phyloP scores from a whole-genome alignment of 92 coral and sea anemone species.

The Chrysogorgia sp. region DNA sequence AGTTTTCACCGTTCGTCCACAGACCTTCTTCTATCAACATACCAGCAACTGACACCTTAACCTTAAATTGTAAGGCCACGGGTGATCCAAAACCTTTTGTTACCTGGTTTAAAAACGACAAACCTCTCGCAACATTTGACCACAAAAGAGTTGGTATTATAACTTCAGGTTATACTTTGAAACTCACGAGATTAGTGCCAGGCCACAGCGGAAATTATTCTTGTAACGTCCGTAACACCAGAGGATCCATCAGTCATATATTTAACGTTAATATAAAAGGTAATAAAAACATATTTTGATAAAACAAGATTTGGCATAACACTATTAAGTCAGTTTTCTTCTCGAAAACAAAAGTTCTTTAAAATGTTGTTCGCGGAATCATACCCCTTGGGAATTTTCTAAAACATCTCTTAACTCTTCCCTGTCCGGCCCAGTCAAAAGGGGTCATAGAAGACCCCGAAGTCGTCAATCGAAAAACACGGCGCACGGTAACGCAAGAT shows the following conservation, averaged over 20 bases:
- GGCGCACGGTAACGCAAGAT: too few species aligned
- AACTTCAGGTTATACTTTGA: slow-evolving; percentile 12
- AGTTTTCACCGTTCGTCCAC: background rate
- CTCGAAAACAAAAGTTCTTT: too few species aligned
- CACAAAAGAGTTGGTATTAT: background rate
- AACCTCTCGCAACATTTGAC: background rate
- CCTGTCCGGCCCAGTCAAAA: too few species aligned
- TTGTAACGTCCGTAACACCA: slow-evolving; percentile 21
- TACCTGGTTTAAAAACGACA: slow-evolving; percentile 20
- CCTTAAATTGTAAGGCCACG: slow-evolving; percentile 15
- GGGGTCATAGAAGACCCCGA: too few species aligned
- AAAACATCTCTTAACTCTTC: too few species aligned
- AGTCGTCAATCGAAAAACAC: too few species aligned
- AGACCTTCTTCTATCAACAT: slow-evolving; percentile 8
- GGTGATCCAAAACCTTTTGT: slow-evolving; percentile 33
- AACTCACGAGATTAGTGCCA: slow-evolving; percentile 4
- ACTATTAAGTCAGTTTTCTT: too few species aligned
- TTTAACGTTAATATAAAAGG: slow-evolving; percentile 30
- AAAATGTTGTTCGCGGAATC: too few species aligned
- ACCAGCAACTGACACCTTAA: slow-evolving; percentile 14
- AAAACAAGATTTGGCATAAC: background rate
- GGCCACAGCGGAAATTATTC: slow-evolving; percentile 38
- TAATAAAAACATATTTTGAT: background rate
- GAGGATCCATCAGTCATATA: slow-evolving; percentile 29
- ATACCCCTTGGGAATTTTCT: too few species aligned